Evolutionary conservation across 2,888 invertebrate species (phyloP).

Genomic region (Fragum sueziense): DNA sequence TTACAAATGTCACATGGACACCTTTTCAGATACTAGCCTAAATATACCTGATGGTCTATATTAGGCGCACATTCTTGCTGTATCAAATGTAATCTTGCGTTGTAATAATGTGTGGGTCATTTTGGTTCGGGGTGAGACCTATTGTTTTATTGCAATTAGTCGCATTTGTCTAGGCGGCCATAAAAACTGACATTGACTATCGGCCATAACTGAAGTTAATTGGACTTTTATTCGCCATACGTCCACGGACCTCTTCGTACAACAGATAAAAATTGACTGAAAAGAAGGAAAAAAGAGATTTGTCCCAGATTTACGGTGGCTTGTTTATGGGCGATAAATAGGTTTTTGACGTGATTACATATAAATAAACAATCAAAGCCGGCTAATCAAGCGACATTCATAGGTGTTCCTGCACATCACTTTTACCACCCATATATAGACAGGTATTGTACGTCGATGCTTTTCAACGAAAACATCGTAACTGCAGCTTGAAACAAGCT

Average conservation of each 20-base stretch:
- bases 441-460: background rate
- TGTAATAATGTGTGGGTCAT: background rate
- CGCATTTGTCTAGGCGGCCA: constrained; percentile 41
- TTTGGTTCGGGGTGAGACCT: constrained; percentile 21
- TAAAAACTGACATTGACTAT: constrained; percentile 31
- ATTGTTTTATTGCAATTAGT: constrained; percentile 49
- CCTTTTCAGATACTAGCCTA: too few relatives aligned
- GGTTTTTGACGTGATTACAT: constrained; percentile 23
- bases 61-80: too few relatives aligned
- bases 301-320: constrained; percentile 17
- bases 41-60: too few relatives aligned
- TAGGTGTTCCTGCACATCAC: background rate
- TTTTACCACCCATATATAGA: background rate
- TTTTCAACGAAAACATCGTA: too few relatives aligned
- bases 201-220: constrained; percentile 46
- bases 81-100: too few relatives aligned
- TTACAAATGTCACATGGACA: too few relatives aligned
- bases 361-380: constrained; percentile 18
- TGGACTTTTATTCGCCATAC: constrained; percentile 45
- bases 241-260: constrained; percentile 1
- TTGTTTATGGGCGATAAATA: constrained; percentile 25
- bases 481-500: too few relatives aligned
- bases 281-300: background rate
- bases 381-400: constrained; percentile 1
- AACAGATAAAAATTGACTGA: background rate